Base-by-base conservation (phyloP, 2,888 invertebrate genomes). In the Calliopum simillimum region DNA sequence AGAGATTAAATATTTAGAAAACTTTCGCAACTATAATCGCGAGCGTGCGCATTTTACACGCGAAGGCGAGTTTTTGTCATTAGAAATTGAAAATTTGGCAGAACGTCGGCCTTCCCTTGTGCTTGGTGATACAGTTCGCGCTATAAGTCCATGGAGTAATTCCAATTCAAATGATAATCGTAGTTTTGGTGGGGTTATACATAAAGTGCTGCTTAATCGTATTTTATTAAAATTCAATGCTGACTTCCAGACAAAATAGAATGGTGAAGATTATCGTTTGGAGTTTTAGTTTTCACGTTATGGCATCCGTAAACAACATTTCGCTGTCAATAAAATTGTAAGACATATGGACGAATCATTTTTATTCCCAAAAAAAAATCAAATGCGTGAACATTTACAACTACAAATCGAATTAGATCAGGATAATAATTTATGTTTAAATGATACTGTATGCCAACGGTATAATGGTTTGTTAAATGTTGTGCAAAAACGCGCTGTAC, bases 31-130 rank as follows among this genome's bases (percentile, higher is more conserved):
- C 66, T 94, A 91, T 85, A 92, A 93, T 81, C 88, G 91, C 76
- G 87, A 90, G 19, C 89, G 90, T 76, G 91, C 90, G 13, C 89
- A 89, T 79, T 89, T 95, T 76, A 87, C 88, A 64, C 87, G 84
- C 44, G 88, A 87, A 75, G 91, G 91, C 1, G 94, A 94, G 77
- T 96, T 87, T 85, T 87, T 97, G 13, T 88, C 89, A 33, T 86
- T 98, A 71, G 89, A 90, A 81, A 92, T 97, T 58, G 92, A 92
- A 69, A 94, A 95, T 73, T 88, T 98, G 23, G 89, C 92, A n/a
- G 98, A 98, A 83, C 92, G 90, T 75, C 88, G 97, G 64, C 98
- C 97, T 0, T 96, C 96, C 0, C 86, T 98, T 46, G 89, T 96
- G 16, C 81, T 91, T 71, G 95, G 96, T 0, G 97, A 97, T 83